These are phyloP conservation scores for Poeciliopsis presidionis DNA, from an alignment of 2,797 vertebrate genomes.

Conservation along the genomic window DNA sequence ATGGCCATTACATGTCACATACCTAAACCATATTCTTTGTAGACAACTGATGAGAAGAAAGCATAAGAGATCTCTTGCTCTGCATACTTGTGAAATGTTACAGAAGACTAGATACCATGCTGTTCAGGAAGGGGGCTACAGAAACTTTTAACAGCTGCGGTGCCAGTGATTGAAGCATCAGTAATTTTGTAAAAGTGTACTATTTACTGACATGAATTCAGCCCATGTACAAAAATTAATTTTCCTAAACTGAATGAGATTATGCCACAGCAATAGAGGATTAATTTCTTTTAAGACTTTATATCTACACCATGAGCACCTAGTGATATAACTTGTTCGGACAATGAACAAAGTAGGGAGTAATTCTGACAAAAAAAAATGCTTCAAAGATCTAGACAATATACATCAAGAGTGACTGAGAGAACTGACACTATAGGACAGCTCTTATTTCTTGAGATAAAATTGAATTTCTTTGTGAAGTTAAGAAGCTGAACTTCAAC, in stretches of 20 bases:
- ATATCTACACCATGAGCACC: background rate
- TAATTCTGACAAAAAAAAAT: slow-evolving; percentile 49
- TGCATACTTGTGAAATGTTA: background rate
- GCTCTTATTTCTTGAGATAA: slow-evolving; percentile 62
- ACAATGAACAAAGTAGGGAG: slow-evolving; percentile 41
- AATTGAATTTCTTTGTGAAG: slow-evolving; percentile 61
- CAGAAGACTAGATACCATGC: background rate
- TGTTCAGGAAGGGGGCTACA: background rate
- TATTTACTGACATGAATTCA: background rate
- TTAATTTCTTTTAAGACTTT: background rate
- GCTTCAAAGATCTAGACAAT: slow-evolving; percentile 43
- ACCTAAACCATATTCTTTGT: background rate
- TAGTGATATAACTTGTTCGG: slow-evolving; percentile 28
- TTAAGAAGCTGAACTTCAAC: slow-evolving; percentile 60
- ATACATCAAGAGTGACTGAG: slow-evolving; percentile 65
- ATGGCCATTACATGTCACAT: background rate
- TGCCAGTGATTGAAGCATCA: background rate
- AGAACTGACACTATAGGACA: slow-evolving; percentile 62
- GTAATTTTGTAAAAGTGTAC: background rate
- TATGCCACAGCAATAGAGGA: background rate
- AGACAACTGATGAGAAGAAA: background rate
- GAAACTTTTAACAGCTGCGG: background rate
- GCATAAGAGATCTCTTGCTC: background rate
- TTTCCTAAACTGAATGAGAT: background rate
- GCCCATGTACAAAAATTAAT: background rate